Evolutionary conservation across 2,888 invertebrate species (phyloP).

Genomic region (Plebejus argus): DNA sequence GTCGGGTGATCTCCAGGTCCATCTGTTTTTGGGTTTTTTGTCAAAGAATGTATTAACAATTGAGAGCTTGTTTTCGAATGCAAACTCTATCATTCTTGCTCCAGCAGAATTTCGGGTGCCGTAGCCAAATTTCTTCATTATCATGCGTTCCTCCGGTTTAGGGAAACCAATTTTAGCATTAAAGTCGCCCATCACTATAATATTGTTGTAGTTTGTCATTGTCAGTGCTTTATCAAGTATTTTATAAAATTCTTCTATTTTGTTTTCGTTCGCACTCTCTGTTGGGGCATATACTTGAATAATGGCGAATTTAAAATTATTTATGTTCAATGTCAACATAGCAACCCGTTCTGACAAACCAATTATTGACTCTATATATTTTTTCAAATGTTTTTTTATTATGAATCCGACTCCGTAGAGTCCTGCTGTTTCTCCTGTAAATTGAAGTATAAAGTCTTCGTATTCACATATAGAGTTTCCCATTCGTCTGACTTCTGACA

Average conservation of each 20-base stretch:
- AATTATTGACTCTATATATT: not conserved
- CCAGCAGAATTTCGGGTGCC: conserved; percentile 15
- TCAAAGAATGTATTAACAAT: conserved; percentile 30
- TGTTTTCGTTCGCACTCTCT: not conserved
- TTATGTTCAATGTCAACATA: not conserved
- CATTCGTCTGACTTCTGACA: conserved; percentile 2
- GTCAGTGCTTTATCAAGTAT: not conserved
- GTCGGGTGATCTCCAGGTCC: conserved; percentile 27
- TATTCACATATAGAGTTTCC: conserved; percentile 8
- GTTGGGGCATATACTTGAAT: conserved; percentile 8
- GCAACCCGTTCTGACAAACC: conserved; percentile 10
- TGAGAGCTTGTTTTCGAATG: conserved; percentile 8
- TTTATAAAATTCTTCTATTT: not conserved
- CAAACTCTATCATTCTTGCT: not conserved
- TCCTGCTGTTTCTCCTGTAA: not conserved
- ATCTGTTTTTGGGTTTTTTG: not conserved
- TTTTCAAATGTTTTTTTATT: not conserved
- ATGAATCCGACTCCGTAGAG: not conserved
- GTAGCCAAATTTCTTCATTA: conserved; percentile 11
- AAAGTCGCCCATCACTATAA: not conserved
- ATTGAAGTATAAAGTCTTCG: not conserved
- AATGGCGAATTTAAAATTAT: not conserved
- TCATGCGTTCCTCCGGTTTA: not conserved
- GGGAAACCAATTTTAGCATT: not conserved
- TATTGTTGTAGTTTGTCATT: not conserved